Base-by-base conservation (phyloP, 2,113 vertebrate species). In the Oncorhynchus tshawytscha region DNA sequence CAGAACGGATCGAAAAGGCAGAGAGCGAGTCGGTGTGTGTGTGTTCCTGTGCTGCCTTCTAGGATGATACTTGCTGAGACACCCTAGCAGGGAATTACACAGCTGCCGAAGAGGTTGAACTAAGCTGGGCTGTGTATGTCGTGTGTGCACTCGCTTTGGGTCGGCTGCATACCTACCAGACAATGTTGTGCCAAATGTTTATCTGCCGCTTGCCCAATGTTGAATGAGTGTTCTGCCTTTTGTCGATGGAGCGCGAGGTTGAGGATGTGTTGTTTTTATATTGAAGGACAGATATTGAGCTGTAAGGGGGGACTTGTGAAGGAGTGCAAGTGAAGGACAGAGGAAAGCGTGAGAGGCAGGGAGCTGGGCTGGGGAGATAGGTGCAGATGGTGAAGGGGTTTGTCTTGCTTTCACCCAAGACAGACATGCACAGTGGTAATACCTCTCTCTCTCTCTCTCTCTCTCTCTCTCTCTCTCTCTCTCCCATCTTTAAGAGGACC, bases 331-430 rank as follows among this genome's bases (percentile, higher is more conserved):
- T 39, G 60, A 76, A 27, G 54, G 24, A 74, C 12, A 80, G 71
- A 57, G 65, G 72, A 57, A 84, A 72, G 70, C 4, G 15, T 54
- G 3, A 60, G 86, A 89, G 91, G 81, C 31, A 87, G 75, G 27
- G 79, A 85, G 90, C 70, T 70, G 39, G 39, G 39, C 39, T 45
- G 69, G 18, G 31, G 94, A 94, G 90, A 93, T 93, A 84, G 94
- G 94, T 94, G 92, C 93, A 94, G 92, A 92, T 96, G 95, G 95
- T 95, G 87, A 94, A 91, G 93, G 92, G 95, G 94, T 95, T 91
- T 91, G 39, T 12, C n/a, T 16, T 22, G 9, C 34, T 70, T 69
- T 20, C 18, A 11, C 31, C 45, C 12, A 22, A 12, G 5, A 13
- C 51, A 8, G 59, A 45, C 8, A 45, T 2, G 6, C 39, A 45